Evolutionary conservation across 2,113 vertebrate species (phyloP), one percentile per base, ranked within the genome.

Genomic region (Azemiops feae): DNA sequence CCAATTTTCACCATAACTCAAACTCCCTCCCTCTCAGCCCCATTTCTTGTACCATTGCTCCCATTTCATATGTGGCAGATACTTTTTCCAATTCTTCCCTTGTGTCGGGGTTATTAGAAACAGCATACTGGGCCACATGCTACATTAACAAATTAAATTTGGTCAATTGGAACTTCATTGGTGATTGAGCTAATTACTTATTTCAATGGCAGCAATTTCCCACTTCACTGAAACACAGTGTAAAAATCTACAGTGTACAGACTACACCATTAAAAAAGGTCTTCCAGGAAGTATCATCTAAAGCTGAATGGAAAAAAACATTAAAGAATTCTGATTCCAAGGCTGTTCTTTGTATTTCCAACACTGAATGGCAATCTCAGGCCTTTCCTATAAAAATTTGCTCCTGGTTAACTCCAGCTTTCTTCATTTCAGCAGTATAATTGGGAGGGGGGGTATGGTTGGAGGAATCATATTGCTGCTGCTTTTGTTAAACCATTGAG

Each of bases 61-160:
- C n/a, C 16, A 81, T 20, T 74, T 81, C 69, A 39, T 39, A 20
- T 0, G 6, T 81, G 34, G 34, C 34, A 43, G 34, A 81, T 81
- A 81, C 1, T 9, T 43, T 81, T 43, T 81, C 74, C 34, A 81
- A 43, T 81, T 81, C 34, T 81, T 81, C 74, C 74, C 34, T 39
- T 81, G 53, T 58, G 5, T 89, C 39, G 14, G 8, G 53, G 88
- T n/a, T 57, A 89, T 39, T 57, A 58, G 18, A 89, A 2, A 11
- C 0, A 0, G 34, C 52, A 88, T 87, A 39, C n/a, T 88, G 88
- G 74, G 18, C 3, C 34, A 81, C 20, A 20, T 81, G 74, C 74
- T 81, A 22, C 34, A 81, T 81, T 43, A 43, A 81, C 34, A 81
- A 43, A 81, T 22, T 81, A 81, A 81, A 81, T 81, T 81, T 81